These are phyloP conservation scores for Tragelaphus strepsiceros DNA, from an alignment of 2,113 vertebrate species.

Conservation along the genomic window DNA sequence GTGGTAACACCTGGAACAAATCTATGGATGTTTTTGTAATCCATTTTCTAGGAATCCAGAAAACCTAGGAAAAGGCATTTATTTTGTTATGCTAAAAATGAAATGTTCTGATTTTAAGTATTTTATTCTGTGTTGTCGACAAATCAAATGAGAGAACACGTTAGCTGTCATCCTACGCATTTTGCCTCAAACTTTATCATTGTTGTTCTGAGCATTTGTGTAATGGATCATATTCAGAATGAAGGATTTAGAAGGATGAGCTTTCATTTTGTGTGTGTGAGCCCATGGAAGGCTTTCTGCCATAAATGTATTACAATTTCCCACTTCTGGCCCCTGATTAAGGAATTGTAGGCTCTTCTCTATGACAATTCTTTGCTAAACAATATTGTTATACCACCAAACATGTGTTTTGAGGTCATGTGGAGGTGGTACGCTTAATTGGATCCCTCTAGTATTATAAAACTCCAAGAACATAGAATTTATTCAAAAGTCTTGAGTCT, in stretches of 20 bases:
- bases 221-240: background rate
- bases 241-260: background rate
- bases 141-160: background rate
- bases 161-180: background rate
- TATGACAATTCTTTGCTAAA: background rate
- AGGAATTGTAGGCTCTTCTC: background rate
- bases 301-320: background rate
- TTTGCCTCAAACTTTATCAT: background rate
- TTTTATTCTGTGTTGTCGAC: background rate
- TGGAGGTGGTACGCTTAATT: background rate
- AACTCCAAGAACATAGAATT: slow-evolving; percentile 17
- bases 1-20: background rate
- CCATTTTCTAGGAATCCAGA: background rate
- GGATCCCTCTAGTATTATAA: background rate
- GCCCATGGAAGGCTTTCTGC: background rate
- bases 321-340: background rate
- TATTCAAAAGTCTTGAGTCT: background rate
- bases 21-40: background rate
- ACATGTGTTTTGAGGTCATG: background rate
- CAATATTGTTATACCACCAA: background rate
- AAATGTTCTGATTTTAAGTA: background rate
- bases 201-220: background rate
- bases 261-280: slow-evolving; percentile 6
- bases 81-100: slow-evolving; percentile 1
- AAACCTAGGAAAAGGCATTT: background rate